Percentiles rank a stretch among this genome's conserved stretches.
Conservation (phyloP, 2,113 vertebrate species). For the Spermophilus dauricus region DNA sequence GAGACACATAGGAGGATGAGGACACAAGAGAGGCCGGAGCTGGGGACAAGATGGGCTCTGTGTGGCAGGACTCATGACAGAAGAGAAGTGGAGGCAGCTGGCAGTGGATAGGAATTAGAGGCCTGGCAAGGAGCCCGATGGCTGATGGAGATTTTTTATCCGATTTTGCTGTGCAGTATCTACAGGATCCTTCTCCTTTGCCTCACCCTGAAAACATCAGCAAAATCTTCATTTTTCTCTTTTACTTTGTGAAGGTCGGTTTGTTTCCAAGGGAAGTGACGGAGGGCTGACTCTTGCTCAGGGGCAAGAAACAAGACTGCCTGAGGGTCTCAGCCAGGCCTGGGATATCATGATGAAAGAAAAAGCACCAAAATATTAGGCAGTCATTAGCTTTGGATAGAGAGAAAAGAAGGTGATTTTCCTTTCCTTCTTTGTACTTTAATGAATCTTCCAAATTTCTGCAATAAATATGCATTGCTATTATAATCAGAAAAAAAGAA, state of each 20-base stretch:
- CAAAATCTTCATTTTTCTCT: constrained; percentile 24
- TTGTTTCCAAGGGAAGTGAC: neutral
- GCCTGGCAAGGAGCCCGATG: neutral
- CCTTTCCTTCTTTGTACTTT: constrained; percentile 38
- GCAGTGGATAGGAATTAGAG: neutral
- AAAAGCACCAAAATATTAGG: neutral
- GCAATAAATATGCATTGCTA: constrained; percentile 70
- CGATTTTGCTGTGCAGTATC: neutral
- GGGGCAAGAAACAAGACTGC: neutral
- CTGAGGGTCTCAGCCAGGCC: neutral
- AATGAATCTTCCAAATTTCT: constrained; percentile 69
- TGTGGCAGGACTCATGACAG: neutral
- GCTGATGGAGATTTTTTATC: neutral
- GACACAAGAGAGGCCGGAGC: neutral
- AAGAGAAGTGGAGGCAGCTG: neutral
- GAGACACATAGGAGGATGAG: fast-evolving
- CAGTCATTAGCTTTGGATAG: neutral
- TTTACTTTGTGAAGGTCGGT: neutral
- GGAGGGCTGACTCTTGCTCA: neutral
- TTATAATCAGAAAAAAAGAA: constrained; percentile 68
- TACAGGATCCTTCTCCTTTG: neutral
- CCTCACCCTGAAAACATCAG: neutral
- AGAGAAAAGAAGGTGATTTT: constrained; percentile 26
- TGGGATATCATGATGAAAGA: neutral
- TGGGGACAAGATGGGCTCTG: neutral